These are phyloP conservation scores for Syngnathus rostellatus DNA, from an alignment of 2,797 vertebrate species.

Conservation along the genomic window DNA sequence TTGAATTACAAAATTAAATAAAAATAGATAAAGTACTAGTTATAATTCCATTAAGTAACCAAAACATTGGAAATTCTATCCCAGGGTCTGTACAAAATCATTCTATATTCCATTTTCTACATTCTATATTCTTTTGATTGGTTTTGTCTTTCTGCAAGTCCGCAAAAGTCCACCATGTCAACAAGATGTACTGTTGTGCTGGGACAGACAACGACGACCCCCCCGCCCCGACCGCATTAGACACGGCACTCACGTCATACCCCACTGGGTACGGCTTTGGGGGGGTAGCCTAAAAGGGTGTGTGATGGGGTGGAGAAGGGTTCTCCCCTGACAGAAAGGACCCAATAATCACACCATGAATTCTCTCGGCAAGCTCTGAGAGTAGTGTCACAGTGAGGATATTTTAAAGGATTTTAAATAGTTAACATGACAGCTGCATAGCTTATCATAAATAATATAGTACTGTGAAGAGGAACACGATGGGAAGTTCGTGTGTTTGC, in stretches of 20 bases:
- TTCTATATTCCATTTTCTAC: too few relatives aligned
- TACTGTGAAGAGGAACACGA: neutral
- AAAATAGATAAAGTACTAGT: neutral
- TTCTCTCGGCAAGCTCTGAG: neutral
- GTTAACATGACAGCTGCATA: neutral
- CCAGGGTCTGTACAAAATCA: too few relatives aligned
- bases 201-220: neutral
- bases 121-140: too few relatives aligned
- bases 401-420: conserved; percentile 2
- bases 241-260: neutral
- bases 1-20: neutral
- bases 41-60: too few relatives aligned
- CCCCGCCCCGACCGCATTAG: neutral
- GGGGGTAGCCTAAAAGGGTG: neutral
- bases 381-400: neutral
- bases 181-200: neutral
- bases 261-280: neutral
- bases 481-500: neutral
- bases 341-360: neutral
- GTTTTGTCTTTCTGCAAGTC: neutral
- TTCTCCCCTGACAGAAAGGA: neutral
- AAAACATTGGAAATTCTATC: too few relatives aligned
- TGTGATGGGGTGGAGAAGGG: neutral
- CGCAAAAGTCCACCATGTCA: neutral
- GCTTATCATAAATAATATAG: neutral